Conservation (phyloP, 2,888 invertebrate species). For the Macaria notata region DNA sequence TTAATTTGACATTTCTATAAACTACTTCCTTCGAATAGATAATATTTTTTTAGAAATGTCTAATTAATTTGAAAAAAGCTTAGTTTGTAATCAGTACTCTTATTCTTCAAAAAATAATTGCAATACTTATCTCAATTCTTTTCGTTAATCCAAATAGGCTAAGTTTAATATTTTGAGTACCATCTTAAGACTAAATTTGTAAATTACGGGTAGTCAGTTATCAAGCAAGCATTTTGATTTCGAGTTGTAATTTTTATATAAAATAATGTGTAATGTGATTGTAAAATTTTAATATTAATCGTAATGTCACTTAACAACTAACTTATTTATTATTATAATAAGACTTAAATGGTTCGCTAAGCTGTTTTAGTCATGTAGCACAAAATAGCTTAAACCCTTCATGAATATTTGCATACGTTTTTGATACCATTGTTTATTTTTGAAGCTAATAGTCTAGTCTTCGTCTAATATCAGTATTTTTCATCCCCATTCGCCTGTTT, state of each 20-base stretch:
- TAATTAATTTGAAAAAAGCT: no score
- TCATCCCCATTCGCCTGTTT: slow-evolving; percentile 45
- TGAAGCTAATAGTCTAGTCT: slow-evolving; percentile 54
- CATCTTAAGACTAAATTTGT: slow-evolving; percentile 42
- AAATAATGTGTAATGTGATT: slow-evolving; percentile 42
- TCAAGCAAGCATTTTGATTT: slow-evolving; percentile 46
- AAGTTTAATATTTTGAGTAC: slow-evolving; percentile 33
- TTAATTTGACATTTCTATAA: slow-evolving; percentile 17
- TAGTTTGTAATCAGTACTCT: no score
- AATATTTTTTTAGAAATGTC: slow-evolving; percentile 23
- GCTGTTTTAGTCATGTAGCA: slow-evolving; percentile 18
- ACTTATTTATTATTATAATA: slow-evolving; percentile 18
- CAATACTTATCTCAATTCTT: background rate
- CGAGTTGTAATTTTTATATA: slow-evolving; percentile 42
- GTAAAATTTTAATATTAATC: slow-evolving; percentile 45
- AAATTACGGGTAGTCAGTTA: slow-evolving; percentile 51
- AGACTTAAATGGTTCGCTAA: slow-evolving; percentile 17
- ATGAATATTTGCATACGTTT: slow-evolving; percentile 25
- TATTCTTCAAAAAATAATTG: no score
- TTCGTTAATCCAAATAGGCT: background rate
- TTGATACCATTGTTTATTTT: slow-evolving; percentile 44
- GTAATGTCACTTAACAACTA: slow-evolving; percentile 57
- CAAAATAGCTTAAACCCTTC: slow-evolving; percentile 16
- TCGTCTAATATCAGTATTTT: slow-evolving; percentile 44
- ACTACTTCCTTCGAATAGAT: slow-evolving; percentile 11